These are phyloP conservation scores for Flabesymbios commensalis DNA, from an alignment of 2,888 invertebrate genomes.

Conservation along the genomic window DNA sequence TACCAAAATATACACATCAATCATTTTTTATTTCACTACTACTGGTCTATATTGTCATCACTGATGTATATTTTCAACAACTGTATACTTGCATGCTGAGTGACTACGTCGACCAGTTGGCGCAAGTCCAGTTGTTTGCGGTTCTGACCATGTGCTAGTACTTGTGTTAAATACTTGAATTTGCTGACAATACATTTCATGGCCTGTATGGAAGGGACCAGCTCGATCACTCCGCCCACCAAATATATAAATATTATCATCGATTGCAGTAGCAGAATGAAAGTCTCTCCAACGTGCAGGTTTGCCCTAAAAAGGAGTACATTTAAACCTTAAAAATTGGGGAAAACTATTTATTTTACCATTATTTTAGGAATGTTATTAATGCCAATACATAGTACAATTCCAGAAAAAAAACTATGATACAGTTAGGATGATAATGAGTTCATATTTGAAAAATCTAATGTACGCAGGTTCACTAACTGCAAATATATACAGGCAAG, in stretches of 20 bases:
- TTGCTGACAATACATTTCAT: constrained; percentile 79
- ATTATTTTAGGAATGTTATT: too few relatives aligned
- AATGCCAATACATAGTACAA: too few relatives aligned
- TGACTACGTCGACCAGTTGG: constrained; percentile 86
- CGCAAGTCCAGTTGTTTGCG: constrained; percentile 67
- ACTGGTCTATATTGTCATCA: too few relatives aligned
- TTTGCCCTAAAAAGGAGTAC: constrained; percentile 68
- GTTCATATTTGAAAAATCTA: too few relatives aligned
- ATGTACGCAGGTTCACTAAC: too few relatives aligned
- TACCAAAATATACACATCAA: too few relatives aligned
- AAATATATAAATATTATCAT: constrained; percentile 80
- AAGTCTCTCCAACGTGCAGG: constrained; percentile 81
- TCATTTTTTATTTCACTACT: too few relatives aligned
- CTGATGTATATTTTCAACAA: too few relatives aligned
- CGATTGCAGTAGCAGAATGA: constrained; percentile 81
- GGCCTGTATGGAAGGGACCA: constrained; percentile 68
- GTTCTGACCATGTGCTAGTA: constrained; percentile 71
- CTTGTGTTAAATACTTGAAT: constrained; percentile 73
- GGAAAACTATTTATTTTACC: too few relatives aligned
- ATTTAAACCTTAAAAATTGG: not conserved
- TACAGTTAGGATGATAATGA: too few relatives aligned
- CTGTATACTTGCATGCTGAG: constrained; percentile 84
- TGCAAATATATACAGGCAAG: too few relatives aligned
- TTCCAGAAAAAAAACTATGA: not conserved
- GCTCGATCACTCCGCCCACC: constrained; percentile 83